Percentiles rank a stretch among this genome's conserved stretches.
phyloP scores from a whole-genome alignment of 2,888 invertebrate species.

The Aspidapion aeneum region DNA sequence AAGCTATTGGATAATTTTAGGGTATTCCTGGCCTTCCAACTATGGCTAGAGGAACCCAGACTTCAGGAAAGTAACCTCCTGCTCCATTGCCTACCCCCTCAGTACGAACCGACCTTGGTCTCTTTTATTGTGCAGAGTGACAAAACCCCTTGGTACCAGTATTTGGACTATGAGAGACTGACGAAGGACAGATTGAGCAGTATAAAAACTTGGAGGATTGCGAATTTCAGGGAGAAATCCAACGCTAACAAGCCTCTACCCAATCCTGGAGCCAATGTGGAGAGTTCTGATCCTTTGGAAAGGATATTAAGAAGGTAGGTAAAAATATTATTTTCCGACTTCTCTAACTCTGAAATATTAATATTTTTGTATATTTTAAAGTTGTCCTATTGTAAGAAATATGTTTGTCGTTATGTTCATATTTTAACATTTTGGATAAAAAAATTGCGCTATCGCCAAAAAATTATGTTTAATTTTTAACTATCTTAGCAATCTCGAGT shows the following conservation, averaged over 20 bases:
- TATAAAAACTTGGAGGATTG: conserved; percentile 54
- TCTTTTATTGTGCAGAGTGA: conserved; percentile 57
- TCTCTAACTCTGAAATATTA: too few relatives aligned
- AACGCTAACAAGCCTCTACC: conserved; percentile 41
- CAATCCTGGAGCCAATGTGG: conserved; percentile 39
- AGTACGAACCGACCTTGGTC: conserved; percentile 66
- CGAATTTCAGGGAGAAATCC: conserved; percentile 50
- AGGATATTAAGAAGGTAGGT: conserved; percentile 53
- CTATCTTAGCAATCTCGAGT: too few relatives aligned
- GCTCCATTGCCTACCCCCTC: conserved; percentile 66
- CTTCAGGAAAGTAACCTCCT: conserved; percentile 65
- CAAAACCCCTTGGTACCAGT: conserved; percentile 63
- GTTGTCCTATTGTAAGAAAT: too few relatives aligned
- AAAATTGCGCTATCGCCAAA: too few relatives aligned
- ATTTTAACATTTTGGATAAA: too few relatives aligned
- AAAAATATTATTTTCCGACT: too few relatives aligned
- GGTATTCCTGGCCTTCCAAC: conserved; percentile 52
- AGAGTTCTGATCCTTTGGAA: conserved; percentile 50
- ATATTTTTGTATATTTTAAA: too few relatives aligned
- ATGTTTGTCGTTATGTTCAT: too few relatives aligned
- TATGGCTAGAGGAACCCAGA: conserved; percentile 78
- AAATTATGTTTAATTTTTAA: too few relatives aligned
- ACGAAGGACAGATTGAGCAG: conserved; percentile 53
- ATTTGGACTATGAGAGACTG: conserved; percentile 56
- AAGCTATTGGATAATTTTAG: too few relatives aligned